Evolutionary conservation across 23 tunicate genomes (phyloP), one percentile per base, ranked within the genome.

Genomic region (Trididemnum miniatum): DNA sequence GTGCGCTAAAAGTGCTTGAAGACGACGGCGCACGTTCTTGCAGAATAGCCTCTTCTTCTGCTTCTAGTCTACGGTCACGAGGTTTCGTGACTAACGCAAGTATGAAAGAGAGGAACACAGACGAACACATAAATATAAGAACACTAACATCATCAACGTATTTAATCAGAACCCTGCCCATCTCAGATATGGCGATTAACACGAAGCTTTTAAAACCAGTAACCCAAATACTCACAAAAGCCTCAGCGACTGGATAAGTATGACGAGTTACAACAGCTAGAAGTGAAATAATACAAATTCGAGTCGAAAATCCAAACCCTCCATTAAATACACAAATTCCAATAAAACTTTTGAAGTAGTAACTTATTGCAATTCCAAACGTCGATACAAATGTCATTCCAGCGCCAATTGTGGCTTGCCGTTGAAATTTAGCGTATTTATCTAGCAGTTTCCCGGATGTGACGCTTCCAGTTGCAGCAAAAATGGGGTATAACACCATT

Each of bases 231-330:
- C 38, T 34, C 20, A 69, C 75, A 69, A 69, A 69, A 32, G 75
- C 29, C 25, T 69, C 75, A 69, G 22, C 35, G 5, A 69, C 40
- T 5, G 75, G 75, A 69, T 31, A 69, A 69, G 75, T 69, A 69
- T 69, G 75, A 12, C 75, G 36, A 18, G 75, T 69, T 20, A 69
- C 75, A 31, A 69, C 75, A 31, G 75, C 75, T 69, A 69, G 31
- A 9, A 69, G 20, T 20, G 75, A 20, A 69, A 69, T 69, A 24
- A 69, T 69, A 37, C 75, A 31, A 31, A 69, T 69, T 5, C 40
- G 38, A 34, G 75, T 69, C 3, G 75, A 69, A 34, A 69, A 69
- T 15, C 75, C 75, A 69, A 69, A 69, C 4, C 38, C 75, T 12
- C n/a, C 38, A 33, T 69, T 69, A 24, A 32, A 69, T 7, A 69